These are phyloP conservation scores for Platycnemis pennipes DNA, from an alignment of 2,888 invertebrate genomes.

Conservation along the genomic window DNA sequence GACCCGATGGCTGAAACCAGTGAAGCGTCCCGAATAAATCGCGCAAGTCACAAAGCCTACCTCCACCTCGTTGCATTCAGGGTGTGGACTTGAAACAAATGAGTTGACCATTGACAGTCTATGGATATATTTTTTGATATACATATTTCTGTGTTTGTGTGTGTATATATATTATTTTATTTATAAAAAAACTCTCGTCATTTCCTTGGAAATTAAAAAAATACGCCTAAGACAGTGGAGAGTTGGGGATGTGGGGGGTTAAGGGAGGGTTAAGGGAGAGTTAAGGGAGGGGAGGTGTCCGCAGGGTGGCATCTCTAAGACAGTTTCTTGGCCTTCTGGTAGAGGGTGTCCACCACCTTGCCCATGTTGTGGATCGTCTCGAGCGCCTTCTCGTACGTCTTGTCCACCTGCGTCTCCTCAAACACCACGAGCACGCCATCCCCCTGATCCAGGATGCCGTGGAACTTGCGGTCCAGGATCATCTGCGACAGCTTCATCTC, in stretches of 20 bases:
- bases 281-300: too few relatives aligned
- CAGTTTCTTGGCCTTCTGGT: slow-evolving; percentile 99
- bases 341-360: slow-evolving; percentile 99
- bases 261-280: too few relatives aligned
- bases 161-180: not conserved
- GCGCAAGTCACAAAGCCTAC: not conserved
- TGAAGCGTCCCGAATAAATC: too few relatives aligned
- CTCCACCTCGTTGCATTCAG: too few relatives aligned
- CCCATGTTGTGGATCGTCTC: slow-evolving; percentile 99
- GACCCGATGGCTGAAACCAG: too few relatives aligned
- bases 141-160: too few relatives aligned
- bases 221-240: not conserved
- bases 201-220: slow-evolving; percentile 28
- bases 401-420: slow-evolving; percentile 96
- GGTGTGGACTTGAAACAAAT: not conserved
- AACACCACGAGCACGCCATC: slow-evolving; percentile 98
- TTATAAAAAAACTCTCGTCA: slow-evolving; percentile 21
- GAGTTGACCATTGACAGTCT: not conserved
- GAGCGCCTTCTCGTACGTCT: slow-evolving; percentile 98
- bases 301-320: slow-evolving; percentile 82
- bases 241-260: not conserved
- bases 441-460: slow-evolving; percentile 98
- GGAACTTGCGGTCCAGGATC: slow-evolving; percentile 99
- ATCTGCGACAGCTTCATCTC: slow-evolving; percentile 99
- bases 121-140: not conserved